Evolutionary conservation across 2,797 vertebrate genomes (phyloP).

Genomic region (Eleutherodactylus coqui): DNA sequence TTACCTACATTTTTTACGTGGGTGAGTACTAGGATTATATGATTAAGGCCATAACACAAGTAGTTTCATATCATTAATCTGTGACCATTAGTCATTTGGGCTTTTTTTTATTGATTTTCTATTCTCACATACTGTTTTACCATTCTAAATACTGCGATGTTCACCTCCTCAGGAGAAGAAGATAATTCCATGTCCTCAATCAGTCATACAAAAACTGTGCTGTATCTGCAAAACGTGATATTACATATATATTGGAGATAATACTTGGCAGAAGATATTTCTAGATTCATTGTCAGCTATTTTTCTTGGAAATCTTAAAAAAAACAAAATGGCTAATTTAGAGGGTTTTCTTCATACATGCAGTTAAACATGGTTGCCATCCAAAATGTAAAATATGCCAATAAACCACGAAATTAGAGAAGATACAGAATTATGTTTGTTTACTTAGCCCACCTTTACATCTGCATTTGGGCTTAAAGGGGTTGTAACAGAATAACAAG

Average conservation of each 20-base stretch:
- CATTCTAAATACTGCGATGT: not conserved
- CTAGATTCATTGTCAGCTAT: not conserved
- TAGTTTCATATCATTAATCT: not conserved
- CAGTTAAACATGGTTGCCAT: too few relatives aligned
- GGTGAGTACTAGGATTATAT: not conserved
- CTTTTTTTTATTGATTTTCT: conserved; percentile 18
- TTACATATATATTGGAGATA: not conserved
- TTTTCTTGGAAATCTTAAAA: not conserved
- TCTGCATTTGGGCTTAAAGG: too few relatives aligned
- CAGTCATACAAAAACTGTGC: not conserved
- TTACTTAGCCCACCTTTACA: too few relatives aligned
- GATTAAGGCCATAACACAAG: not conserved
- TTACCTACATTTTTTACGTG: not conserved
- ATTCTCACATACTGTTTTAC: conserved; percentile 1
- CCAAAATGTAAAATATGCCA: too few relatives aligned
- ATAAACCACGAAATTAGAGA: too few relatives aligned
- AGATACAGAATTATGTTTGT: too few relatives aligned
- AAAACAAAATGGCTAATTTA: not conserved
- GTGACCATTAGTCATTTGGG: conserved; percentile 13
- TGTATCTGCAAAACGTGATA: not conserved
- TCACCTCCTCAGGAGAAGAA: not conserved
- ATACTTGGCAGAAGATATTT: not conserved
- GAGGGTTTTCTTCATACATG: too few relatives aligned
- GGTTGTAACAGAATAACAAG: too few relatives aligned
- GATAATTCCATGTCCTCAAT: not conserved